phyloP scores from a whole-genome alignment of 2,113 vertebrate genomes.

The Sakesphorus luctuosus region DNA sequence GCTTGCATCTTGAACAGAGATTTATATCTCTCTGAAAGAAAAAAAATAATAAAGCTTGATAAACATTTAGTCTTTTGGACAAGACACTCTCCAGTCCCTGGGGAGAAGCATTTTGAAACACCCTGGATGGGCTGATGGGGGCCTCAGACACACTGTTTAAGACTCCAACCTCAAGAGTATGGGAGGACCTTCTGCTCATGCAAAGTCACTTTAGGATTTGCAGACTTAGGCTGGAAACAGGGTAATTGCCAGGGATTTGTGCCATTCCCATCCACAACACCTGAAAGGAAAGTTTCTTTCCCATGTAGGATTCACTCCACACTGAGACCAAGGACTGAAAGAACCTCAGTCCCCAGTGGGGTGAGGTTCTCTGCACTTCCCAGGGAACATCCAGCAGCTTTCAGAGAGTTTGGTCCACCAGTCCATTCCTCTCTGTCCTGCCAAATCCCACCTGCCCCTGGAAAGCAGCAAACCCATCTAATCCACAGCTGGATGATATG shows the following conservation, averaged over 20 bases:
- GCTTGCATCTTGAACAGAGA: not conserved
- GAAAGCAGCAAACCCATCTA: not conserved
- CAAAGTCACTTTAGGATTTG: not conserved
- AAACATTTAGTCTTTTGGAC: constrained; percentile 32
- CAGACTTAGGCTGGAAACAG: not conserved
- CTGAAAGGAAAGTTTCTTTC: not conserved
- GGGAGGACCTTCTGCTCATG: not conserved
- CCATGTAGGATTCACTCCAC: not conserved
- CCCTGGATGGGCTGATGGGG: not conserved
- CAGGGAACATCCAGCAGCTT: not conserved
- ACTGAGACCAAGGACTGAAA: not conserved
- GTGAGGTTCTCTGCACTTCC: not conserved
- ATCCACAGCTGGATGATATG: not conserved
- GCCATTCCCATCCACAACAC: not conserved
- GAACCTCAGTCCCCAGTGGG: fast-evolving
- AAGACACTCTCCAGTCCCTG: constrained; percentile 24
- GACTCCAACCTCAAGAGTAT: fast-evolving
- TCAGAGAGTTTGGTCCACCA: not conserved
- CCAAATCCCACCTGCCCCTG: not conserved
- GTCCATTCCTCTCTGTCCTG: not conserved
- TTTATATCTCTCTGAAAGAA: constrained; percentile 33
- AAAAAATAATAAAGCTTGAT: not conserved
- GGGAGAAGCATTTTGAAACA: not conserved
- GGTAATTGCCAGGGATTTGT: not conserved
- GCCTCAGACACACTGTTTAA: not conserved